These are phyloP conservation scores for Polymixis lichenea DNA, from an alignment of 2,888 invertebrate genomes.

Conservation along the genomic window DNA sequence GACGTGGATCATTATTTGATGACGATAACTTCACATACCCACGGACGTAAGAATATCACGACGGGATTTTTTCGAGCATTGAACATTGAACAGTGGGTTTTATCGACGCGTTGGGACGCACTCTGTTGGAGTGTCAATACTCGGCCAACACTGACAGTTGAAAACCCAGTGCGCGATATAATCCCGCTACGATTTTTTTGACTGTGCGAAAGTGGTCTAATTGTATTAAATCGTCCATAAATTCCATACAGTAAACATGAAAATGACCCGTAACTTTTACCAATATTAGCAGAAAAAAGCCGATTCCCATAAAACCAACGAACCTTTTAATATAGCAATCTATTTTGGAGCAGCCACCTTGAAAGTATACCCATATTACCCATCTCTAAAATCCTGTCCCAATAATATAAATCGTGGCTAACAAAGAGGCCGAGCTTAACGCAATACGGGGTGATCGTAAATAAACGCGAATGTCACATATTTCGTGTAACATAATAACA, in stretches of 20 bases:
- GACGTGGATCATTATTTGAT: not conserved
- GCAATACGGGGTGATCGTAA: constrained; percentile 66
- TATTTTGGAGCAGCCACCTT: constrained; percentile 11
- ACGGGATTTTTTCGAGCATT: no score
- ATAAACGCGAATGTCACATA: constrained; percentile 71
- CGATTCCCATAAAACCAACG: not conserved
- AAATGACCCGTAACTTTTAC: not conserved
- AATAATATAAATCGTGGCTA: constrained; percentile 57
- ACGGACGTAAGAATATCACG: no score
- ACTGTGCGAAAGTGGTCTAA: no score
- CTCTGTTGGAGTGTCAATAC: no score
- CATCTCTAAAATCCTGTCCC: constrained; percentile 39
- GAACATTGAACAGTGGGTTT: no score
- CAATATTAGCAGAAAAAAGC: not conserved
- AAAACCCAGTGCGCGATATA: no score
- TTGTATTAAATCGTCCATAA: not conserved
- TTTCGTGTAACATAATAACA: constrained; percentile 67
- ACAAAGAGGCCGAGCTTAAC: constrained; percentile 53
- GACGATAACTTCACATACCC: not conserved
- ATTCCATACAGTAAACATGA: not conserved
- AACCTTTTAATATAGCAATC: constrained; percentile 14
- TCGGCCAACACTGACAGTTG: no score
- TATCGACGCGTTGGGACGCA: no score
- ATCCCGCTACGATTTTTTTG: no score
- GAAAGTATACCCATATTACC: constrained; percentile 22